Evolutionary conservation across 2,797 vertebrate species (phyloP), one percentile per base, ranked within the genome.

Genomic region (Triplophysa bombifrons): DNA sequence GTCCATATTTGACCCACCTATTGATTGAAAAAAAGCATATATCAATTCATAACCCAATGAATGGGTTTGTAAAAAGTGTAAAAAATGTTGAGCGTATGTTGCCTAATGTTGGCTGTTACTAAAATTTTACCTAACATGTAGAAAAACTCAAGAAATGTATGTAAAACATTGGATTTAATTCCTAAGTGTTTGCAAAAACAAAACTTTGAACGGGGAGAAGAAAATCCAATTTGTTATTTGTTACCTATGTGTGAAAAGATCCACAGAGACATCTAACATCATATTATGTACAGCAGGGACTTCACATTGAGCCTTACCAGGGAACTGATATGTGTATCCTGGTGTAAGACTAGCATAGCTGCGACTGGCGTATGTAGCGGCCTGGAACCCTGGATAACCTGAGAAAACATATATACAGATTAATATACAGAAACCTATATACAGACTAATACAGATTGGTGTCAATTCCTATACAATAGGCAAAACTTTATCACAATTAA

Each of bases 271-370:
- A 64, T 7, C 13, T 27, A 50, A 30, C 51, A 38, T 30, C 38
- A 8, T 16, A 38, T 53, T 20, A 63, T 38, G 7, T 19, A 53
- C 25, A 53, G 12, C 2, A 41, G 50, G n/a, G 48, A 34, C 80
- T 69, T 61, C 11, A 48, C 20, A 63, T 38, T 63, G 76, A 79
- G 44, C 30, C 93, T 94, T 95, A 99, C 98, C 98, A 19, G 98
- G 98, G 86, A 99, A 99, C 93, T 99, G 98, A 90, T 99, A 99
- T 89, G 98, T 98, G 83, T 99, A 99, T 88, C 98, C 98, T 67
- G 98, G 98, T 72, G 97, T 96, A 73, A 99, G 94, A 88, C 97
- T 97, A 81, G 98, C 96, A 72, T 99, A 99, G 92, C 97, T 97
- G 78, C 98, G 95, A 83, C 98, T 98, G n/a, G 98, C 96, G 0